A percentile compares a stretch with the other conserved stretches of the same genome.
phyloP scores from a whole-genome alignment of 2,113 vertebrate species.

The Todiramphus chloris region DNA sequence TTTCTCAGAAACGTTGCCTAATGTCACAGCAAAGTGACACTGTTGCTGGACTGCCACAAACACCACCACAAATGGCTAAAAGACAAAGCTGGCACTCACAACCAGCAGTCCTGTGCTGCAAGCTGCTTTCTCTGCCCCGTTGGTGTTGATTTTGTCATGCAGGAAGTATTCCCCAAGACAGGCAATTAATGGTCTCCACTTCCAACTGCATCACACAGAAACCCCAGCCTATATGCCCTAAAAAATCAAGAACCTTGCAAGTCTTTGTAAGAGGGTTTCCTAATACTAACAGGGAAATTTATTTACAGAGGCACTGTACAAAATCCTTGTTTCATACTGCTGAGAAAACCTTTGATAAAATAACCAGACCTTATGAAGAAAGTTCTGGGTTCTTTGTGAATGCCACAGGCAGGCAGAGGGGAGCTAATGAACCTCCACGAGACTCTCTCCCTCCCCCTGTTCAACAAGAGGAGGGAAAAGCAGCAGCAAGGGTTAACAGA shows the following conservation, averaged over 20 bases:
- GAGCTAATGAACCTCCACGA: rapidly evolving
- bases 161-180: background rate
- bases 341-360: background rate
- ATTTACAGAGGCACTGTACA: background rate
- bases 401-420: background rate
- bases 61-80: background rate
- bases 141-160: background rate
- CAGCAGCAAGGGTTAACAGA: background rate
- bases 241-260: background rate
- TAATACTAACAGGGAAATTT: background rate
- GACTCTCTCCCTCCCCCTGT: background rate
- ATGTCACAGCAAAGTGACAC: background rate
- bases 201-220: background rate
- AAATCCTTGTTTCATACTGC: background rate
- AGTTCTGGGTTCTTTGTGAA: background rate
- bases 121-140: background rate
- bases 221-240: background rate
- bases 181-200: too few relatives aligned
- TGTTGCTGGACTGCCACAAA: background rate
- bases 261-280: background rate
- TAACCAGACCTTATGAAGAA: background rate
- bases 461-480: background rate
- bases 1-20: background rate
- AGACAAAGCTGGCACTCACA: background rate
- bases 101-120: background rate